These are phyloP conservation scores for Palythoa heliodiscus DNA, from an alignment of 92 coral and sea anemone genomes.

Conservation along the genomic window DNA sequence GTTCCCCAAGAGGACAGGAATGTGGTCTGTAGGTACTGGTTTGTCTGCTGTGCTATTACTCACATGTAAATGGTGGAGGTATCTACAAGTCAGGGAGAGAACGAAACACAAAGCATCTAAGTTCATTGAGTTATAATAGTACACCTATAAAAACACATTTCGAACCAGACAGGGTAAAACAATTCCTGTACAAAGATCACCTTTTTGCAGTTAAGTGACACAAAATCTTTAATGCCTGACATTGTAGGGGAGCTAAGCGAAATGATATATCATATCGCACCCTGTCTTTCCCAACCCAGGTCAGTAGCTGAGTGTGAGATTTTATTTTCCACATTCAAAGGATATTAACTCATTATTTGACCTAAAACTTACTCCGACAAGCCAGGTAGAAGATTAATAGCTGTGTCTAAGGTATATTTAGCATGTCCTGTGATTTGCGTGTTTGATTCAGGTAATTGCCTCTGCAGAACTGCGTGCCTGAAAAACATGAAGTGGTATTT, in stretches of 20 bases:
- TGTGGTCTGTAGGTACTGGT: conserved; percentile 56
- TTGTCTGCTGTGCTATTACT: conserved; percentile 60
- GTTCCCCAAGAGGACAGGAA: conserved; percentile 57
- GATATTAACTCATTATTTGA: background rate
- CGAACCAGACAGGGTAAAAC: no score
- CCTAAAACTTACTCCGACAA: conserved; percentile 13
- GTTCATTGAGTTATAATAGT: background rate
- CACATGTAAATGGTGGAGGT: conserved; percentile 60
- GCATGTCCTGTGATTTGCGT: background rate
- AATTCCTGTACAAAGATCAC: no score
- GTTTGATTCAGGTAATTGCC: conserved; percentile 22
- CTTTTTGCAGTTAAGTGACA: no score
- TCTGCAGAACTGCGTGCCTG: conserved; percentile 34
- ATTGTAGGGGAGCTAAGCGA: no score
- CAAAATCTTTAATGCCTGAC: no score
- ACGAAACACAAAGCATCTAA: background rate
- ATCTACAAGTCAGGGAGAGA: conserved; percentile 45
- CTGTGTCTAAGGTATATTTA: background rate
- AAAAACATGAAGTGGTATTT: background rate
- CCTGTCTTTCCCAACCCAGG: no score
- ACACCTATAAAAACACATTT: no score
- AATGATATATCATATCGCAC: no score
- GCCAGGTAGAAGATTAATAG: conserved; percentile 30
- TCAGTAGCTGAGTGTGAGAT: no score
- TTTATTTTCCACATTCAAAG: no score